Evolutionary conservation across 2,113 vertebrate genomes (phyloP).

Genomic region (Larimichthys crocea): DNA sequence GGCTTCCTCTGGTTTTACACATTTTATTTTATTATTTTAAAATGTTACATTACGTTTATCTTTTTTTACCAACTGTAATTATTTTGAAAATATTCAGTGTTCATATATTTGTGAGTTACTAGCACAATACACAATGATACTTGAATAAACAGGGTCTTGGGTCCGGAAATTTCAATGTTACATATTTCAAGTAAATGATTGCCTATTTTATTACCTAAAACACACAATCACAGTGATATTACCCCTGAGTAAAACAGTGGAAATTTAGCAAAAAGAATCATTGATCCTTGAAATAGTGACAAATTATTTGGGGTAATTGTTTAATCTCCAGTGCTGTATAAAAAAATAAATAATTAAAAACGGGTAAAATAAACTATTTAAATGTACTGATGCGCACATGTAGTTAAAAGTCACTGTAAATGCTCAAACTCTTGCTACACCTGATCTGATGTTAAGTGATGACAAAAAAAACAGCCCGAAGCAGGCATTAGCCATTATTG

Average conservation of each 20-base stretch:
- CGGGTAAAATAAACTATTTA: not conserved
- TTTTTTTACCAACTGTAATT: not conserved
- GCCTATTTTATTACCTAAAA: not conserved
- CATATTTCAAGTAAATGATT: not conserved
- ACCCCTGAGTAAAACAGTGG: not conserved
- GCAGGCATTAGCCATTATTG: conserved; percentile 12
- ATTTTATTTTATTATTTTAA: conserved; percentile 3
- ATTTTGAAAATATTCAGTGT: not conserved
- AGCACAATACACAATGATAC: not conserved
- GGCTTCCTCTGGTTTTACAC: not conserved
- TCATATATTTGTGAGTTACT: not conserved
- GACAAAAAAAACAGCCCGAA: not conserved
- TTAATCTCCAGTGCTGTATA: too few species aligned
- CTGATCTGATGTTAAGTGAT: conserved; percentile 27
- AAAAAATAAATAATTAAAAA: not conserved
- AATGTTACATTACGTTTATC: not conserved
- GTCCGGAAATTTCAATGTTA: not conserved
- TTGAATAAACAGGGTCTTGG: conserved; percentile 13
- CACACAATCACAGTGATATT: not conserved
- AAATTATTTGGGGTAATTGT: too few species aligned
- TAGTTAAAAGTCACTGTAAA: not conserved
- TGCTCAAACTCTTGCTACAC: not conserved
- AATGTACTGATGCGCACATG: not conserved
- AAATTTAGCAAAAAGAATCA: not conserved
- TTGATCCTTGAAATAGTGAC: too few species aligned